Evolutionary conservation across 2,113 vertebrate genomes (phyloP), one percentile per base, ranked within the genome.

Genomic region (Lasiurus borealis): DNA sequence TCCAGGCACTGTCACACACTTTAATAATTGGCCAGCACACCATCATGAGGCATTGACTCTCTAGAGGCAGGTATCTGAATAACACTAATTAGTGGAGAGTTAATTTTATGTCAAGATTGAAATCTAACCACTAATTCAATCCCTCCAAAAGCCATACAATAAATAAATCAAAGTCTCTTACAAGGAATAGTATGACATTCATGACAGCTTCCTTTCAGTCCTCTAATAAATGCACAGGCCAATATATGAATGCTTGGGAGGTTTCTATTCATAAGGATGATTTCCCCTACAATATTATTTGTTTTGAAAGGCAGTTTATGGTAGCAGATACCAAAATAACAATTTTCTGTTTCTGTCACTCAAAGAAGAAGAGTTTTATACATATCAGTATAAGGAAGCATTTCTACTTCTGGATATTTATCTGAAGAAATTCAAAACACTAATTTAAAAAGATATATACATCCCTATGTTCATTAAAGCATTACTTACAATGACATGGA

Each of bases 51-150:
- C 62, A 71, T 66, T 40, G 5, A 44, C 91, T n/a, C 89, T 89
- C 83, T 93, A 86, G 96, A 95, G 88, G 59, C 75, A 84, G 68
- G 44, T 50, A 69, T 72, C 57, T 89, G 72, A 93, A 96, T 91
- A 86, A 84, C 40, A 75, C 40, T 64, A 48, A 52, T 10, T 87
- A 52, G 71, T 66, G 27, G 40, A 90, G 54, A 71, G 23, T 71
- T 57, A 66, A 72, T 66, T 86, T 76, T 71, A 57, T 36, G 62
- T 89, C 83, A 80, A 52, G 12, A 8, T 50, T 84, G 57, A 93
- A 69, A 85, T 91, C 25, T 54, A 88, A 75, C 4, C 64, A 72
- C 19, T 59, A 23, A 72, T 23, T 71, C 11, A 11, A 10, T 13
- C 3, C 2, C 4, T 18, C 14, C 8, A n/a, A 75, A 96, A 83